Evolutionary conservation across 2,113 vertebrate genomes (phyloP).

Genomic region (Uria lomvia): DNA sequence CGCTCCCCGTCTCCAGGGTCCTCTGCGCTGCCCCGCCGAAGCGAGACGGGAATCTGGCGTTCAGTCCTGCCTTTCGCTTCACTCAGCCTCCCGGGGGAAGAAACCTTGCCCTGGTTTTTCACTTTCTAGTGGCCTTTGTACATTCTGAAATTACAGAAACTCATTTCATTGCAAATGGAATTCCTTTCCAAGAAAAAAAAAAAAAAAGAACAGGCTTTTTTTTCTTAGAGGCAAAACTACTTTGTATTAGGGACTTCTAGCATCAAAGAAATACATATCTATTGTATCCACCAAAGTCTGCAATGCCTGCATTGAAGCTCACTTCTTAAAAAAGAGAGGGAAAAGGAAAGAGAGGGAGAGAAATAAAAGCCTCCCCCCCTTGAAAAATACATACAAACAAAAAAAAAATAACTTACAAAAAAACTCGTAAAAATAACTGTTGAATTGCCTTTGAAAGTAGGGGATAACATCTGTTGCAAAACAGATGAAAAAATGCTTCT

Average conservation of each 20-base stretch:
- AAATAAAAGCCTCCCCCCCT: constrained; percentile 27
- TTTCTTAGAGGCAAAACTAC: constrained; percentile 55
- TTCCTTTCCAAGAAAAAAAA: constrained; percentile 55
- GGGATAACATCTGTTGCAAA: constrained; percentile 78
- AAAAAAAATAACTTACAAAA: background rate
- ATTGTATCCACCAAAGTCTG: constrained; percentile 90
- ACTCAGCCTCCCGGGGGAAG: constrained; percentile 16
- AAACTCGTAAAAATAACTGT: constrained; percentile 61
- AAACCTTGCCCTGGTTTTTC: constrained; percentile 75
- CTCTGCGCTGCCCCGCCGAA: background rate
- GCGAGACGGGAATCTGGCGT: fast-evolving
- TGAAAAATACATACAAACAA: constrained; percentile 7
- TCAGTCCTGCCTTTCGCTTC: background rate
- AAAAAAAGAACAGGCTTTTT: background rate
- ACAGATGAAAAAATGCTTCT: constrained; percentile 90
- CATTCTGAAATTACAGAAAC: constrained; percentile 74
- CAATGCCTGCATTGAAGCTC: constrained; percentile 86
- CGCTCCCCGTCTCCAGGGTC: background rate
- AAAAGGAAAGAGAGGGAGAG: constrained; percentile 51
- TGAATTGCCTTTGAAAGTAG: constrained; percentile 90
- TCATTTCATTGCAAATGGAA: constrained; percentile 60
- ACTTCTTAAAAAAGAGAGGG: constrained; percentile 76
- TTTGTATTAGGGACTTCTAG: constrained; percentile 69
- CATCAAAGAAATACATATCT: constrained; percentile 79
- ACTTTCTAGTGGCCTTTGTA: constrained; percentile 94